phyloP scores from a whole-genome alignment of 2,113 vertebrate species.

The Laterallus jamaicensis region DNA sequence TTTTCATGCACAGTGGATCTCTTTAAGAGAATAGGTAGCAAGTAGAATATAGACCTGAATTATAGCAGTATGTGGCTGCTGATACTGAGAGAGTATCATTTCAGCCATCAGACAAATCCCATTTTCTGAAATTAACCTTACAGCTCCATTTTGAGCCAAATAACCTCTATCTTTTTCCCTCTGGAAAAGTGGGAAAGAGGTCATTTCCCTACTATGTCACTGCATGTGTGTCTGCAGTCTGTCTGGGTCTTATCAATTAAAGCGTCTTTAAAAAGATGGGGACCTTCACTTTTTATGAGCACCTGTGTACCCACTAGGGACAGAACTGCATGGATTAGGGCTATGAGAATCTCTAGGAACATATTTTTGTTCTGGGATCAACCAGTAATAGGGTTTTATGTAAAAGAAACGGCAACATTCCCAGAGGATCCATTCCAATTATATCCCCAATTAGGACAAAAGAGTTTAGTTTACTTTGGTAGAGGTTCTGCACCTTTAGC shows the following conservation, averaged over 20 bases:
- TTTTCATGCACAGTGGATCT: not conserved
- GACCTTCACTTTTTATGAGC: constrained; percentile 36
- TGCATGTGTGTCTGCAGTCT: not conserved
- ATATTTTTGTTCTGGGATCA: constrained; percentile 59
- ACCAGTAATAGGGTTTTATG: constrained; percentile 50
- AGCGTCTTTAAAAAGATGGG: constrained; percentile 8
- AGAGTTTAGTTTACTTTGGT: constrained; percentile 23
- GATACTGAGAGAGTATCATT: not conserved
- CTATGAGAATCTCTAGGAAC: constrained; percentile 37
- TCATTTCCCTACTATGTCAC: not conserved
- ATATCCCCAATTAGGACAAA: constrained; percentile 13
- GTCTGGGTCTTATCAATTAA: constrained; percentile 49
- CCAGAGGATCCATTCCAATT: constrained; percentile 59
- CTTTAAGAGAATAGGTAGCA: not conserved
- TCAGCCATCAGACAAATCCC: not conserved
- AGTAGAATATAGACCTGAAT: not conserved
- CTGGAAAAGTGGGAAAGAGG: not conserved
- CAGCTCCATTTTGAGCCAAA: constrained; percentile 7
- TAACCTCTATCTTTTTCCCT: not conserved
- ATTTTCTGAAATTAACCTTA: constrained; percentile 35
- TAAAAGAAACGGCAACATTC: constrained; percentile 19
- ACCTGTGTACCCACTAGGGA: constrained; percentile 63
- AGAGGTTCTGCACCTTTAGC: not conserved
- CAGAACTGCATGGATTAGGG: constrained; percentile 48
- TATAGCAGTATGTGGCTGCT: not conserved